Evolutionary conservation across 2,113 vertebrate species (phyloP).

Genomic region (Perca schrenkii): DNA sequence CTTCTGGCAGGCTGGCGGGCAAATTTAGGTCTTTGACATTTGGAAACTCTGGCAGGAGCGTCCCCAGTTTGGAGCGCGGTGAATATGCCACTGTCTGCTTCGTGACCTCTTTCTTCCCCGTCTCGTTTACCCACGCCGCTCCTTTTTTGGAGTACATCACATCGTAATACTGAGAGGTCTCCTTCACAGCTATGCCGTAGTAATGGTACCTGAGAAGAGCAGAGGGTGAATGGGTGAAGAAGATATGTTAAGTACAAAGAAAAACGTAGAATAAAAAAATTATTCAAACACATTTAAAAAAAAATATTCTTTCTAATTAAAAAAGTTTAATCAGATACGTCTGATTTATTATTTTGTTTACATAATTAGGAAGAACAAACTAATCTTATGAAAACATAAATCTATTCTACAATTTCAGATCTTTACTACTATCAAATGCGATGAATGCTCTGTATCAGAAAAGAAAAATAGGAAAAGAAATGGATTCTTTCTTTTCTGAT

Average conservation of each 20-base stretch:
- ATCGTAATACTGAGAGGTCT: slow-evolving; percentile 98
- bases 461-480: background rate
- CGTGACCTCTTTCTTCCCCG: slow-evolving; percentile 98
- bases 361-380: background rate
- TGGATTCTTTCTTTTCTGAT: background rate
- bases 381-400: background rate
- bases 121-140: slow-evolving; percentile 98
- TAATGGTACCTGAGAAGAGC: slow-evolving; percentile 93
- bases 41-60: slow-evolving; percentile 98
- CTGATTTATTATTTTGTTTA: background rate
- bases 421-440: background rate
- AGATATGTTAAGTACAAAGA: background rate
- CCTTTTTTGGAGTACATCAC: slow-evolving; percentile 99
- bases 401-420: background rate
- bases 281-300: background rate
- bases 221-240: background rate
- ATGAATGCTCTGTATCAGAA: background rate
- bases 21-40: slow-evolving; percentile 99
- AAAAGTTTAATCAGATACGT: background rate
- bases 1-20: slow-evolving; percentile 96
- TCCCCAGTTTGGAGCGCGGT: slow-evolving; percentile 99
- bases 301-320: background rate
- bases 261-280: background rate
- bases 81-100: slow-evolving; percentile 99
- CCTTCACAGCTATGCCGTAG: slow-evolving; percentile 99